phyloP scores from a whole-genome alignment of 2,113 vertebrate species.

The Otocyon megalotis region DNA sequence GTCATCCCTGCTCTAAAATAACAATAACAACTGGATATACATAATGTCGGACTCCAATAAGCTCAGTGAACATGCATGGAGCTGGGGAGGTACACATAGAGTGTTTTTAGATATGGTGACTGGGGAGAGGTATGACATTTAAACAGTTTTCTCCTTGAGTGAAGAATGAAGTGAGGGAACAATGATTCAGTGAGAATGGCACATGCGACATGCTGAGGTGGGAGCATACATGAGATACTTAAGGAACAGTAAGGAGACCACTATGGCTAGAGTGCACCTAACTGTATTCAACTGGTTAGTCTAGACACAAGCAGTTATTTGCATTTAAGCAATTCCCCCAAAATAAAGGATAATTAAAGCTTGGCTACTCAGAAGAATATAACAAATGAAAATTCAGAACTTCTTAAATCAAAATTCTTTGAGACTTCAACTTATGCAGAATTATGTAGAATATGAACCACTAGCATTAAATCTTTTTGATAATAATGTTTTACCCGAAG shows the following conservation, averaged over 20 bases:
- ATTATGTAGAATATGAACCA: background rate
- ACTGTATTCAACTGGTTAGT: background rate
- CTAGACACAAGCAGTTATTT: background rate
- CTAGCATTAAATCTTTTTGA: background rate
- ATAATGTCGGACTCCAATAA: background rate
- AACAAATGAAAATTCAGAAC: background rate
- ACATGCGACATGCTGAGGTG: background rate
- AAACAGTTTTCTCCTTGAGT: background rate
- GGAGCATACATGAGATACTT: background rate
- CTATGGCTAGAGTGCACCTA: background rate
- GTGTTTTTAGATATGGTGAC: background rate
- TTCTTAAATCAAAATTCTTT: background rate
- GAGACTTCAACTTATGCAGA: background rate
- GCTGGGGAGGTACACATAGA: background rate
- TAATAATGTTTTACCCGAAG: background rate
- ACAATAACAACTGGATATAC: background rate
- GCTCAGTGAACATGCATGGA: background rate
- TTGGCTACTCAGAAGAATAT: background rate
- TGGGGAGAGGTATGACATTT: background rate
- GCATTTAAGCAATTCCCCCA: background rate
- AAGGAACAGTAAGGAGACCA: background rate
- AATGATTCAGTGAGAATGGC: background rate
- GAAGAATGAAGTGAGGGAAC: background rate
- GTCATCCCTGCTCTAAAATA: background rate
- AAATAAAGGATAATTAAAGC: background rate